Percentiles rank a stretch among this genome's conserved stretches.
These are phyloP conservation scores for Onchidella celtica DNA, from an alignment of 2,888 invertebrate species.

Conservation along the genomic window DNA sequence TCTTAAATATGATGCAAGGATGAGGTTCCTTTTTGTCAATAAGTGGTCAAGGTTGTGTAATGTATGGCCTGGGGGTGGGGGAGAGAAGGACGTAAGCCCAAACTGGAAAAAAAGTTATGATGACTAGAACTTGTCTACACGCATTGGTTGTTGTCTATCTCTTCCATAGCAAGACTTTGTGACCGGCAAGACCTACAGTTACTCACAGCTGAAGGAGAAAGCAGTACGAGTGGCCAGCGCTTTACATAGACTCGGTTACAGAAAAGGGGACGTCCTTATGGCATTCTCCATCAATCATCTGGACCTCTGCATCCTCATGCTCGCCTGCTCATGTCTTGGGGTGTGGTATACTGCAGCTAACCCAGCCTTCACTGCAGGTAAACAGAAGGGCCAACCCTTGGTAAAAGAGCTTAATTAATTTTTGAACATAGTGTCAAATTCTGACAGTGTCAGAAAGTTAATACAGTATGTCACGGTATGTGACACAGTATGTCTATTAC, in stretches of 20 bases:
- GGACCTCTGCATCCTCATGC: conserved; percentile 71
- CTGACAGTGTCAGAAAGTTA: no score
- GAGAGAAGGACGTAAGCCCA: no score
- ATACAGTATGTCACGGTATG: neutral
- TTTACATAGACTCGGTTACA: conserved; percentile 70
- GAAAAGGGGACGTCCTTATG: conserved; percentile 75
- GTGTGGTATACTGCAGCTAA: conserved; percentile 70
- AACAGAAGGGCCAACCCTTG: neutral
- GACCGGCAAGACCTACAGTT: conserved; percentile 71
- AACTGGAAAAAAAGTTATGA: no score
- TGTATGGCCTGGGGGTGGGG: no score
- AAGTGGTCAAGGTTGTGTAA: no score
- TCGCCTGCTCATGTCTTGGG: conserved; percentile 70
- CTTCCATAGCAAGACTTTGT: conserved; percentile 71
- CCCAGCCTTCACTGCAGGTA: conserved; percentile 72
- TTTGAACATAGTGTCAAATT: neutral
- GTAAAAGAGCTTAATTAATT: no score
- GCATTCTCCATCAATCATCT: conserved; percentile 74
- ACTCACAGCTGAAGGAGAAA: conserved; percentile 62
- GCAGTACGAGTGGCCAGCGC: conserved; percentile 70
- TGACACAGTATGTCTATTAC: no score
- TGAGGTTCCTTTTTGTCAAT: no score
- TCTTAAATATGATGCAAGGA: no score
- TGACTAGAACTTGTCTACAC: no score
- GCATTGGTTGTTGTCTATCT: no score